phyloP scores from a whole-genome alignment of 2,888 invertebrate genomes.

The Galerucella calmariensis region DNA sequence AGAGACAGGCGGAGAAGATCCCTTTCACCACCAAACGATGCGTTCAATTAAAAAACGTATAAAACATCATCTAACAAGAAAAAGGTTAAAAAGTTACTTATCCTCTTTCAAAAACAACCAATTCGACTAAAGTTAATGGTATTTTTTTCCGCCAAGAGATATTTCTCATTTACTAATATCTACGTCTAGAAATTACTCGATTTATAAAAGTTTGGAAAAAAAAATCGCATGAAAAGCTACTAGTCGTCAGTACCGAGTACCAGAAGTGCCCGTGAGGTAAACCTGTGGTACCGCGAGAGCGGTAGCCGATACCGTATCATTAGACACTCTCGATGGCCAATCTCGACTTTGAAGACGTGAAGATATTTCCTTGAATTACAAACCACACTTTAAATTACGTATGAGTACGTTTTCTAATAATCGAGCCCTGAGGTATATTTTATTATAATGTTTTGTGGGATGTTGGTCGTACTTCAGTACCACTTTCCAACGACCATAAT shows the following conservation, averaged over 20 bases:
- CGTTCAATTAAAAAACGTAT: too few relatives aligned
- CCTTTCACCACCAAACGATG: too few relatives aligned
- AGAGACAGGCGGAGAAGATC: too few relatives aligned
- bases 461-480: conserved; percentile 31
- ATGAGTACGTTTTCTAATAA: conserved; percentile 37
- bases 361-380: conserved; percentile 34
- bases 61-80: too few relatives aligned
- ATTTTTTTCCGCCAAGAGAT: neutral
- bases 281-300: conserved; percentile 43
- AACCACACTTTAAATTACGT: conserved; percentile 35
- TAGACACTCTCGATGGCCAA: conserved; percentile 38
- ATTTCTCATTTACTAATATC: neutral
- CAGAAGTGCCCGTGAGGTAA: conserved; percentile 40
- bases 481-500: conserved; percentile 32
- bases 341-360: conserved; percentile 25
- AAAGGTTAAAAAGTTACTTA: too few relatives aligned
- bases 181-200: neutral
- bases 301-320: conserved; percentile 53
- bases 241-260: conserved; percentile 39
- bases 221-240: conserved; percentile 30
- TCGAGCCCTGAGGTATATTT: conserved; percentile 37
- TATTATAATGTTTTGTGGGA: conserved; percentile 33
- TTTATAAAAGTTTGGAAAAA: neutral
- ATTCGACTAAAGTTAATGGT: neutral
- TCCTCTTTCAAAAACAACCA: too few relatives aligned